A percentile compares a stretch with the other conserved stretches of the same genome.
Evolutionary conservation across 2,113 vertebrate species (phyloP).

Genomic region (Speoplatyrhinus poulsoni): DNA sequence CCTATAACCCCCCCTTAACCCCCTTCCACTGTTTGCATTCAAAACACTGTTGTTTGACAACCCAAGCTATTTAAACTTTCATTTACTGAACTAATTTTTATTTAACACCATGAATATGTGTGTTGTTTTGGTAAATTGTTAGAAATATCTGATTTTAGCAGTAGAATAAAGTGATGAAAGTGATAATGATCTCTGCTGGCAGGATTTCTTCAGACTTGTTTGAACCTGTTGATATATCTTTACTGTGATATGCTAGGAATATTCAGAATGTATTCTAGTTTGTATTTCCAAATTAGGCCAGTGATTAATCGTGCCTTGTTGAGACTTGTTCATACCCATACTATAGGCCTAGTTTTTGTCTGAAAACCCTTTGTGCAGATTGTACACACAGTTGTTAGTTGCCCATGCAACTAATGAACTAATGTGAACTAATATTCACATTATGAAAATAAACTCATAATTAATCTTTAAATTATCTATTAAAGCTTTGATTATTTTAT

Average conservation of each 20-base stretch:
- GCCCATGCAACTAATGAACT: too few relatives aligned
- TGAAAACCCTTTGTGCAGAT: constrained; percentile 16
- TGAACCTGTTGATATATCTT: constrained; percentile 42
- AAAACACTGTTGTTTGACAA: too few relatives aligned
- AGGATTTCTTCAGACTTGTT: constrained; percentile 41
- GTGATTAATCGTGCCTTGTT: constrained; percentile 51
- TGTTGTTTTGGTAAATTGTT: too few relatives aligned
- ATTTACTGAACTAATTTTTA: too few relatives aligned
- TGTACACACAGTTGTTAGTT: not conserved
- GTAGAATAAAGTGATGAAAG: not conserved
- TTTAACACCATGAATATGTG: too few relatives aligned
- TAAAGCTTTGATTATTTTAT: not conserved
- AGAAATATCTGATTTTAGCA: not conserved
- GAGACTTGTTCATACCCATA: constrained; percentile 48
- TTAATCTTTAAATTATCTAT: too few relatives aligned
- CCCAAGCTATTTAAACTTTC: too few relatives aligned
- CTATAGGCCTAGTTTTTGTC: constrained; percentile 28
- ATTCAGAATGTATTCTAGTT: constrained; percentile 42
- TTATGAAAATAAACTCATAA: too few relatives aligned
- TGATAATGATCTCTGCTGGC: not conserved
- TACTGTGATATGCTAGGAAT: constrained; percentile 39
- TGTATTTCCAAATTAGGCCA: constrained; percentile 22
- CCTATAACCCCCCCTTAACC: not conserved
- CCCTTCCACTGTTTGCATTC: too few relatives aligned
- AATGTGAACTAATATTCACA: too few relatives aligned